These are phyloP conservation scores for Meles meles DNA, from an alignment of 2,113 vertebrate species.

Conservation along the genomic window DNA sequence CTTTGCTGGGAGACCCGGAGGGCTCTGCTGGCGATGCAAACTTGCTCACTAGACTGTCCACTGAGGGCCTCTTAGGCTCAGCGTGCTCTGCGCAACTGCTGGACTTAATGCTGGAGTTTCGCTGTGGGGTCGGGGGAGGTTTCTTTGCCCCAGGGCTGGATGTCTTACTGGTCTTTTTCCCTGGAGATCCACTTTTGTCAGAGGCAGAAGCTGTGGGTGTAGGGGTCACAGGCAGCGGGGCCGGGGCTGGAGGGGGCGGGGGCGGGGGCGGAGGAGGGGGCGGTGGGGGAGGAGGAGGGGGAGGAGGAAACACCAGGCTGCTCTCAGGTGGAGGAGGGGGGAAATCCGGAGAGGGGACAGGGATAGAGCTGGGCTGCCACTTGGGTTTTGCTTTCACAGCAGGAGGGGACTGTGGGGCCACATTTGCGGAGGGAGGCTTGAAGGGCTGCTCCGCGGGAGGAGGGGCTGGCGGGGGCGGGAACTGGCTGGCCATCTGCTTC, in stretches of 20 bases:
- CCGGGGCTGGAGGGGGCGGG: not conserved
- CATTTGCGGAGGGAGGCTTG: slow-evolving; percentile 76
- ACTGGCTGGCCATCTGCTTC: slow-evolving; percentile 92
- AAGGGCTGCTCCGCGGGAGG: slow-evolving; percentile 77
- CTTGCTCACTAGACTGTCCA: slow-evolving; percentile 93
- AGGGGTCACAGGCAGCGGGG: slow-evolving; percentile 16
- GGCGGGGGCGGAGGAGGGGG: not conserved
- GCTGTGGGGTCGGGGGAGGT: slow-evolving; percentile 92
- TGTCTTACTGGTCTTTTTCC: slow-evolving; percentile 84
- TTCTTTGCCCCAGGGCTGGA: slow-evolving; percentile 89
- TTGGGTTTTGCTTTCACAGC: slow-evolving; percentile 95
- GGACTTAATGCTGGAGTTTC: slow-evolving; percentile 92
- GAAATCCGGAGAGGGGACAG: slow-evolving; percentile 91
- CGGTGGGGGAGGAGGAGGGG: fast-evolving
- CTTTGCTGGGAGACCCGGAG: slow-evolving; percentile 86
- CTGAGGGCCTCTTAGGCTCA: slow-evolving; percentile 89
- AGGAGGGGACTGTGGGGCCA: slow-evolving; percentile 89
- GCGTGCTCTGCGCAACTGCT: slow-evolving; percentile 84
- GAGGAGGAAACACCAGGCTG: slow-evolving; percentile 87
- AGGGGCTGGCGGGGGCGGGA: slow-evolving; percentile 84
- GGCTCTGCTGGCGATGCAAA: slow-evolving; percentile 86
- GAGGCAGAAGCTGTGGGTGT: slow-evolving; percentile 78
- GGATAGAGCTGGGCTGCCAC: slow-evolving; percentile 89
- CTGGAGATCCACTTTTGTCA: slow-evolving; percentile 84
- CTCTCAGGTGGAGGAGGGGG: slow-evolving; percentile 92